Conservation (phyloP, 1,140 invertebrate genomes). For the Neoseiulus cucumeris region DNA sequence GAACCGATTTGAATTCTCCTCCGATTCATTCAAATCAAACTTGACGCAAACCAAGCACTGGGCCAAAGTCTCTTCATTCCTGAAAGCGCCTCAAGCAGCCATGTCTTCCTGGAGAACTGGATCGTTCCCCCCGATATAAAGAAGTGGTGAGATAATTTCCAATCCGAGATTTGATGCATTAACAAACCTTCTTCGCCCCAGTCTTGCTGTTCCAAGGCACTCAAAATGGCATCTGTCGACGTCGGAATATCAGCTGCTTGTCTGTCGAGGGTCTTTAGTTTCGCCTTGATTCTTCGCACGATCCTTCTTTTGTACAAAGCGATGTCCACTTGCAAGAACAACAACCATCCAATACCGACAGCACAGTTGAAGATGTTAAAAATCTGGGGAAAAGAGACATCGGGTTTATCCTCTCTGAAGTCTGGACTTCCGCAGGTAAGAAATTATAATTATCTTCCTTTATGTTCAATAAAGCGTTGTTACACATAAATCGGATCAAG, state of each 20-base stretch:
- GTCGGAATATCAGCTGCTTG: slow-evolving; percentile 13
- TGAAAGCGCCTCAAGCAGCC: too few species aligned
- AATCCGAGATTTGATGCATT: too few species aligned
- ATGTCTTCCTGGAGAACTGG: too few species aligned
- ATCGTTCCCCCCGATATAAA: too few species aligned
- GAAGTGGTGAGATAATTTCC: too few species aligned
- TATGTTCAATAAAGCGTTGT: too few species aligned
- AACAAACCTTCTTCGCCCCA: slow-evolving; percentile 1
- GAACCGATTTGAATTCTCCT: too few species aligned
- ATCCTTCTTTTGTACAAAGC: slow-evolving; percentile 17
- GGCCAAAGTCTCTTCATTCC: too few species aligned
- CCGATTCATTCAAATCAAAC: too few species aligned
- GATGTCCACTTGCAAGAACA: slow-evolving; percentile 20
- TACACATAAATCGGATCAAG: too few species aligned
- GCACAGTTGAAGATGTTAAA: not conserved
- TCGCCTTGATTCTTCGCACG: slow-evolving; percentile 12
- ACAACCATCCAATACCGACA: slow-evolving; percentile 19
- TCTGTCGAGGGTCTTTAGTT: not conserved
- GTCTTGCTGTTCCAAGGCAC: not conserved
- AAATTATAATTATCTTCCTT: slow-evolving; percentile 23
- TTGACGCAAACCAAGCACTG: too few species aligned
- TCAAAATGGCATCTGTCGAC: slow-evolving; percentile 13
- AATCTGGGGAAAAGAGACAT: not conserved
- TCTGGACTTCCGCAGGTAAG: not conserved
- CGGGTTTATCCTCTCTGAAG: not conserved